Base-by-base conservation (phyloP, 2,113 vertebrate species). In the Oostethus manadensis region DNA sequence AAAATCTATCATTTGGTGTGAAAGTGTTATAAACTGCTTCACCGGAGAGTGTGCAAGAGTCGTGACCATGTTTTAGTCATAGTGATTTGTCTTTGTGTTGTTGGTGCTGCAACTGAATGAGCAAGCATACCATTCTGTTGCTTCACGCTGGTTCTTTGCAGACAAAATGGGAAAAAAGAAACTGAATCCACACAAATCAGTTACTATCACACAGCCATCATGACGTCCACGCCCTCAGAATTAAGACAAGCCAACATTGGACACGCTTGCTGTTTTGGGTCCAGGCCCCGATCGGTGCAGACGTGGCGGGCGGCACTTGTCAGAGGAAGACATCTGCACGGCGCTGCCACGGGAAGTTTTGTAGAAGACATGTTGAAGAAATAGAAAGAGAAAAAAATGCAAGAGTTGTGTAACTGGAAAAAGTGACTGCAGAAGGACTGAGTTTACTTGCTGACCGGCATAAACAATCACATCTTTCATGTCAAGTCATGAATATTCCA, bases 191-290 rank as follows among this genome's bases (percentile, higher is more conserved):
- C 47, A 47, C 64, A 67, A 38, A 64, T 69, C 57, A 56, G 74
- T 77, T 70, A 76, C 18, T 84, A 70, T 71, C 13, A 48, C 73
- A 59, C 54, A 56, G 62, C 68, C 58, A 38, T 68, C 74, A 62
- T 73, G 64, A 66, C 51, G 20, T 43, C 43, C 69, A 33, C 29
- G 20, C 57, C 62, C 60, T 58, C 57, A 33, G 60, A 71, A 66
- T 77, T 63, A 68, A 77, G 69, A 66, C 18, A n/a, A 59, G 23
- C 38, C 22, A 46, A 58, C 67, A 66, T 29, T 40, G 74, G 73
- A 66, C 74, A 66, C 63, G 77, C 62, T 45, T 14, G 58, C 14
- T 62, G 61, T 50, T 70, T 56, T 35, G 64, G 63, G 51, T 42
- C 44, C 56, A 16, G 48, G 54, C 60, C 61, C 63, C 71, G 73